Percentiles rank a stretch among this genome's conserved stretches.
Conservation (phyloP, 1,140 invertebrate genomes). For the Euwallacea similis region DNA sequence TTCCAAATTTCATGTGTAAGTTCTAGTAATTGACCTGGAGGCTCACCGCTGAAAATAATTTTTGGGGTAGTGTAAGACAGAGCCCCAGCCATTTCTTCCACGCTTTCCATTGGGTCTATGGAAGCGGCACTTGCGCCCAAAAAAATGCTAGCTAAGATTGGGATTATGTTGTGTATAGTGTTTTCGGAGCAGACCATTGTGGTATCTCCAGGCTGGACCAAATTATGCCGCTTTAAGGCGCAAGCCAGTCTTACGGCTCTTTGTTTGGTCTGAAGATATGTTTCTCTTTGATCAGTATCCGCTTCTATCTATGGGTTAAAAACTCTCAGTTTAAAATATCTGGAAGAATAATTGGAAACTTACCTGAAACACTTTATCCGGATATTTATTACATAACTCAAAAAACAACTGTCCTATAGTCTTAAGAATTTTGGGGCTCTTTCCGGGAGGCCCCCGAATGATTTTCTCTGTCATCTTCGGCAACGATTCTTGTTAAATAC, state of each 20-base stretch:
- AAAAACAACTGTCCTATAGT: slow-evolving; percentile 40
- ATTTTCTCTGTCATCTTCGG: neutral
- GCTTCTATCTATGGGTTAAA: slow-evolving; percentile 51
- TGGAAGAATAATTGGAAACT: slow-evolving; percentile 14
- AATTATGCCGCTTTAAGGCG: slow-evolving; percentile 45
- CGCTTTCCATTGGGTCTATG: slow-evolving; percentile 41
- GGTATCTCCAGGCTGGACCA: slow-evolving; percentile 48
- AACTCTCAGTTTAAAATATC: neutral
- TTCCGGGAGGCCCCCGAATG: slow-evolving; percentile 9
- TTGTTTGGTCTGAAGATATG: slow-evolving; percentile 45
- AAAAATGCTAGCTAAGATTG: slow-evolving; percentile 50
- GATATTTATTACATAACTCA: slow-evolving; percentile 31
- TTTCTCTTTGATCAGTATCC: slow-evolving; percentile 51
- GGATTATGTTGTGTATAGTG: slow-evolving; percentile 50
- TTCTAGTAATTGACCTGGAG: neutral
- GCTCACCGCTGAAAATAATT: slow-evolving; percentile 22
- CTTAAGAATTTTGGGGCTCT: slow-evolving; percentile 23
- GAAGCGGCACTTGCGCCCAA: slow-evolving; percentile 42
- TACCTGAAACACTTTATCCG: slow-evolving; percentile 40
- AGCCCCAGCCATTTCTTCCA: slow-evolving; percentile 31
- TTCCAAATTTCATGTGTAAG: neutral
- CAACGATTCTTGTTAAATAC: no score
- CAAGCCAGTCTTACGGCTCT: slow-evolving; percentile 49
- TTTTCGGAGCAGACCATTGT: slow-evolving; percentile 52
- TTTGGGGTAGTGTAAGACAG: slow-evolving; percentile 15